Base-by-base conservation (phyloP, 2,113 vertebrate species). In the Formicarius rufipectus region DNA sequence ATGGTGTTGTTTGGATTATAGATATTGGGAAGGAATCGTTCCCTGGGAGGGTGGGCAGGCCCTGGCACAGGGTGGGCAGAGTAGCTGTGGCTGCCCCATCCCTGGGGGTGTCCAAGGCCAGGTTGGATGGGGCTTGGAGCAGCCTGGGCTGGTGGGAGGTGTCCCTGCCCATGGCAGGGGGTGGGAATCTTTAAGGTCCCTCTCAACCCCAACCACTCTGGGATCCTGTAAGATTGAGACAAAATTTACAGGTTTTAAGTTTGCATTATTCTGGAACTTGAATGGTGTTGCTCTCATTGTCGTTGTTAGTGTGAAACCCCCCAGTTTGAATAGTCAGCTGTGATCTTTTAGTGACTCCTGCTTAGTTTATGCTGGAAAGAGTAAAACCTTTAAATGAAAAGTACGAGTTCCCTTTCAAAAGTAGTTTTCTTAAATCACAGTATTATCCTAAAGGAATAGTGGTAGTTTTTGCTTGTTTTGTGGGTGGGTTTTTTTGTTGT, bases 141-240 rank as follows among this genome's bases (percentile, higher is more conserved):
- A 53, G 7, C 64, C 40, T 79, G 84, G 86, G 2, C 14, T 33
- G 31, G 31, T 44, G 76, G 44, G 0, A 88, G 50, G 35, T 19
- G 86, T 42, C 76, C 35, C 58, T 87, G 67, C 58, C 37, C 75
- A 10, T 14, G 42, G 10, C n/a, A 14, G 58, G 64, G 23, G 40
- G 1, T 47, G 75, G 25, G 0, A 17, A 2, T 0, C 1, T 59
- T n/a, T 33, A 1, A 33, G 10, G 2, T 66, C 8, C 5, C 7
- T 67, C 6, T 52, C 33, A 17, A n/a, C 23, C 45, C 33, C 52
- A 45, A 24, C 44, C 52, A 45, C 24, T 28, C 22, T 4, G 0
- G 5, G 33, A 39, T 52, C 59, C 25, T 33, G 0, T 11, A 21
- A 45, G 37, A 76, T 28, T 7, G n/a, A 53, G 49, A 67, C 15